These are phyloP conservation scores for Polyommatus iphigenia DNA, from an alignment of 2,888 invertebrate genomes.

Conservation along the genomic window DNA sequence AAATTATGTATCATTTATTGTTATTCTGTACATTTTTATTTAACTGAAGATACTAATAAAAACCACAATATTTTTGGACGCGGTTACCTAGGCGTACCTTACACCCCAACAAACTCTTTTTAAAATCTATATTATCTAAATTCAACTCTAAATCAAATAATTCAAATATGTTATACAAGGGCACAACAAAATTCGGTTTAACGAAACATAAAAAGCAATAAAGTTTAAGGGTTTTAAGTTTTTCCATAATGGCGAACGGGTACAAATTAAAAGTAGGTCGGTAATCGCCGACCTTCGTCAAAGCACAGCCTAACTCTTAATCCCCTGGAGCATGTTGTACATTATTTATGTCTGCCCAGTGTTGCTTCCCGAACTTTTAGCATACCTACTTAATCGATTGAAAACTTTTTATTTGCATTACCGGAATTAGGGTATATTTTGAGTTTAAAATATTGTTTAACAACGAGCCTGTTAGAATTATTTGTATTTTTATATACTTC, in stretches of 20 bases:
- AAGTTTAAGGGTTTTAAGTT: constrained; percentile 13
- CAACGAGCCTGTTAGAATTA: too few relatives aligned
- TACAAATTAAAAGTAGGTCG: constrained; percentile 36
- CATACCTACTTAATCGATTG: constrained; percentile 38
- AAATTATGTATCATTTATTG: too few relatives aligned
- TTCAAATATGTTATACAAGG: neutral
- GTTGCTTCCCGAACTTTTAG: constrained; percentile 53
- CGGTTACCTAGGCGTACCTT: too few relatives aligned
- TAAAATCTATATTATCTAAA: neutral
- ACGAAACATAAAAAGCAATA: constrained; percentile 1
- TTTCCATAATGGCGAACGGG: constrained; percentile 18
- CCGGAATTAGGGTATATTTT: too few relatives aligned
- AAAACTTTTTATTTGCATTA: constrained; percentile 33
- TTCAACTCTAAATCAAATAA: neutral
- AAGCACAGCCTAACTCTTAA: constrained; percentile 69
- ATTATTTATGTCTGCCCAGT: constrained; percentile 76
- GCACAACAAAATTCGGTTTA: neutral
- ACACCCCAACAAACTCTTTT: too few relatives aligned
- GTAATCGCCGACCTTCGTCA: constrained; percentile 61
- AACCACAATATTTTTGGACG: too few relatives aligned
- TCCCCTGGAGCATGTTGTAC: constrained; percentile 71
- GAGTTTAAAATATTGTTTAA: too few relatives aligned
- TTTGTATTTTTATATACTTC: too few relatives aligned
- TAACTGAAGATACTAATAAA: too few relatives aligned
- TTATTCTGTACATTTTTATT: too few relatives aligned